phyloP scores from a whole-genome alignment of 2,888 invertebrate species.

The Leptopilina drosophilae region DNA sequence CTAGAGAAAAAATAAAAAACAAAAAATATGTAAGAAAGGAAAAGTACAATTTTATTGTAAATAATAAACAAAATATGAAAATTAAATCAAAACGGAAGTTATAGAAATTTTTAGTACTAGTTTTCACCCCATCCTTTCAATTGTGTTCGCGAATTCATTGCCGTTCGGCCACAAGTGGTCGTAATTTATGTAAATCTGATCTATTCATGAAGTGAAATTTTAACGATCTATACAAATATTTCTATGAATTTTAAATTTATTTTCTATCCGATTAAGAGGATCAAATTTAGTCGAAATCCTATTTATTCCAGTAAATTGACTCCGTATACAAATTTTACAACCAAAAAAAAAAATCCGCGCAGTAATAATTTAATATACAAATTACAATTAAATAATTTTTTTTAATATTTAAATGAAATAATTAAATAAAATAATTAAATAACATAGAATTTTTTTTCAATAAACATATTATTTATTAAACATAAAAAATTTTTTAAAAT shows the following conservation, averaged over 20 bases:
- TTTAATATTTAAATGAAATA: too few relatives aligned
- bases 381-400: too few relatives aligned
- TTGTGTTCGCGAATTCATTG: neutral
- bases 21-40: too few relatives aligned
- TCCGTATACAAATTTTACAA: neutral
- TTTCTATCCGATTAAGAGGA: slow-evolving; percentile 12
- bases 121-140: neutral
- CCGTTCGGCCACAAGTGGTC: slow-evolving; percentile 2
- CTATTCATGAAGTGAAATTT: slow-evolving; percentile 51
- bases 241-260: neutral
- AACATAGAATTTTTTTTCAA: too few relatives aligned
- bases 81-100: too few relatives aligned
- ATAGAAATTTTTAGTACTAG: neutral
- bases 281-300: neutral
- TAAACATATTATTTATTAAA: too few relatives aligned
- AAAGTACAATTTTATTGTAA: too few relatives aligned
- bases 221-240: slow-evolving; percentile 47
- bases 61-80: too few relatives aligned
- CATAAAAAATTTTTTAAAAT: too few relatives aligned
- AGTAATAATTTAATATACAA: neutral
- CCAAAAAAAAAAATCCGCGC: neutral
- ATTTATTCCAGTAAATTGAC: slow-evolving; percentile 5
- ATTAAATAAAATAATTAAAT: too few relatives aligned
- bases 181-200: slow-evolving; percentile 54
- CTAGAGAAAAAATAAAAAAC: too few relatives aligned